Conservation (phyloP, 2,797 vertebrate species). For the Sus cebifrons region DNA sequence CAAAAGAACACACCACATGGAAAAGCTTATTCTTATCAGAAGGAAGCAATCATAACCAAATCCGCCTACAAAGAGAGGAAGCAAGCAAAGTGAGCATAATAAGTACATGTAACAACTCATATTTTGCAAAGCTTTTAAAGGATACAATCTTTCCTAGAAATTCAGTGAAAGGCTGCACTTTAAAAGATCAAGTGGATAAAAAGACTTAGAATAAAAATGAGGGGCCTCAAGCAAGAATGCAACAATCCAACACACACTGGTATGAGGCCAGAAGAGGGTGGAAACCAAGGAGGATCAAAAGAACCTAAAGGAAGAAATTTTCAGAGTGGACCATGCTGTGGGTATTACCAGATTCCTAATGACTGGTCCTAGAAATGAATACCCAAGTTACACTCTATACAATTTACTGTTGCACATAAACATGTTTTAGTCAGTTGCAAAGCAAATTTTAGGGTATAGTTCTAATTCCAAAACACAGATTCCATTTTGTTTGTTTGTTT, state of each 20-base stretch:
- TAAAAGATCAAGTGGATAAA: constrained; percentile 51
- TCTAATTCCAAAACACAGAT: background rate
- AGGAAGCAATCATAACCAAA: background rate
- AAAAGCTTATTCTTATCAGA: background rate
- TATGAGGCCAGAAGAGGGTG: background rate
- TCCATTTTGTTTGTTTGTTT: background rate
- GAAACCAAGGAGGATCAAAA: background rate
- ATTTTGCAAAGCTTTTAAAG: constrained; percentile 50
- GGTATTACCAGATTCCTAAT: background rate
- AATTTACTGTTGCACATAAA: background rate
- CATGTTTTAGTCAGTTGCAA: background rate
- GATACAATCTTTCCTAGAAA: constrained; percentile 46
- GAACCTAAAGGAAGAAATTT: background rate
- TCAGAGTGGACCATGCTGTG: background rate
- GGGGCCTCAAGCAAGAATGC: background rate
- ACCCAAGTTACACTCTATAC: background rate
- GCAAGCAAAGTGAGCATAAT: background rate
- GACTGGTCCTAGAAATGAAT: background rate
- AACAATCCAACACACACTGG: background rate
- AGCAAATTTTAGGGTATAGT: background rate
- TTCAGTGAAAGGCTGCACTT: constrained; percentile 20
- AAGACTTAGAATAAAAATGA: constrained; percentile 54
- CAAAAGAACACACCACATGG: background rate
- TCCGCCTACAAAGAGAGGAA: background rate
- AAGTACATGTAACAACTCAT: background rate